phyloP scores from a whole-genome alignment of 2,888 invertebrate species.

The Epirrhoe alternata region DNA sequence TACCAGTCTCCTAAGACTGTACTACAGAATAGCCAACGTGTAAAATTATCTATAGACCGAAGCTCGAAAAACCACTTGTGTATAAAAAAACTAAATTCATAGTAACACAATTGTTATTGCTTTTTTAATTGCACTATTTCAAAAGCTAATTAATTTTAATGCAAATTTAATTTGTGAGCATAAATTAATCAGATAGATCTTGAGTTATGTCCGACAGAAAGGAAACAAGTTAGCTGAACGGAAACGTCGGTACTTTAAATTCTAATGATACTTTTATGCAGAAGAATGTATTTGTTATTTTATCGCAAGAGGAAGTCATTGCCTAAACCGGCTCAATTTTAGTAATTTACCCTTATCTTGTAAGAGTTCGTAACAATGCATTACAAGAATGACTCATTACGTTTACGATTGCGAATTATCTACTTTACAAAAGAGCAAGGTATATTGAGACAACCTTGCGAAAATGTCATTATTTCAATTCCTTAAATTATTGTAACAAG shows the following conservation, averaged over 20 bases:
- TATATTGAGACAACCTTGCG: constrained; percentile 22
- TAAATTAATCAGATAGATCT: constrained; percentile 16
- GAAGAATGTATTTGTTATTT: constrained; percentile 27
- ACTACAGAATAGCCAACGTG: too few species aligned
- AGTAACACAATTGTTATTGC: background rate
- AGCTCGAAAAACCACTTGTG: background rate
- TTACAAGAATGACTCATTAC: constrained; percentile 23
- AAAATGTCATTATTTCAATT: constrained; percentile 27
- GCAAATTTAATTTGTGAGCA: constrained; percentile 4
- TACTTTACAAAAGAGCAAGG: constrained; percentile 28
- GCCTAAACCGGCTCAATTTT: constrained; percentile 26
- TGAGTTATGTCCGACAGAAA: constrained; percentile 19
- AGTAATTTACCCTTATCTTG: constrained; percentile 30
- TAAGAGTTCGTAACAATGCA: constrained; percentile 25
- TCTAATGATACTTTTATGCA: constrained; percentile 20
- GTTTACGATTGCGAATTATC: constrained; percentile 19
- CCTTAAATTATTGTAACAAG: constrained; percentile 11
- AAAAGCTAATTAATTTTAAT: constrained; percentile 11
- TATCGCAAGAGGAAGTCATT: constrained; percentile 32
- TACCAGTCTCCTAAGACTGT: too few species aligned
- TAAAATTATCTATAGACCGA: too few species aligned
- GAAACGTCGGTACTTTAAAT: constrained; percentile 23
- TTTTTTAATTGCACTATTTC: background rate
- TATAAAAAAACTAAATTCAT: background rate
- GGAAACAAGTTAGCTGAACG: constrained; percentile 22